These are phyloP conservation scores for Helicorthomorpha holstii DNA, from an alignment of 1,140 invertebrate species.

Conservation along the genomic window DNA sequence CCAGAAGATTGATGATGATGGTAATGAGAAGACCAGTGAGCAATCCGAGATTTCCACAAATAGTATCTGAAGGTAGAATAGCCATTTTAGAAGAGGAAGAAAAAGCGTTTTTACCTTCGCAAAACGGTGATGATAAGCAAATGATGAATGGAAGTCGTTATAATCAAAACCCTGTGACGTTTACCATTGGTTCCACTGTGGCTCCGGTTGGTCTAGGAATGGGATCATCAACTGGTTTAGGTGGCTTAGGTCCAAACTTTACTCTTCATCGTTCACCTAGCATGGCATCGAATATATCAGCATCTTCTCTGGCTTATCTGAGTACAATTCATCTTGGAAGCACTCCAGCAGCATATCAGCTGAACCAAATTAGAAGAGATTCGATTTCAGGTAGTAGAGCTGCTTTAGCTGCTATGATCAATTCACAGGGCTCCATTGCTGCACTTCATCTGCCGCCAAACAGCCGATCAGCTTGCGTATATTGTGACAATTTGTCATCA, in stretches of 20 bases:
- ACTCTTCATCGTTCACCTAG: slow-evolving; percentile 8
- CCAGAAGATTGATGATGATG: neutral
- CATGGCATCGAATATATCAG: slow-evolving; percentile 23
- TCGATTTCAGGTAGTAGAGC: neutral
- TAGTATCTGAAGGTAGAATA: neutral
- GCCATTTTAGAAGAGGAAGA: neutral
- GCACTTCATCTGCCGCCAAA: neutral
- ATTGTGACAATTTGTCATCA: neutral
- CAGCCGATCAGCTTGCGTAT: too few relatives aligned
- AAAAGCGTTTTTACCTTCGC: neutral
- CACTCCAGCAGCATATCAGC: slow-evolving; percentile 40
- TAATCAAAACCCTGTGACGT: neutral
- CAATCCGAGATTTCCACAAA: neutral
- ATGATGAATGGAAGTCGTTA: neutral
- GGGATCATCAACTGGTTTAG: neutral
- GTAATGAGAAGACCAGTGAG: neutral
- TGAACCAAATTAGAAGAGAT: neutral
- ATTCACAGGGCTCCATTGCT: neutral
- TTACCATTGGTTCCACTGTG: neutral
- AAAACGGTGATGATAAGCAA: neutral
- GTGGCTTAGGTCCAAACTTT: too few relatives aligned
- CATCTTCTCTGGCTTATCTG: slow-evolving; percentile 62
- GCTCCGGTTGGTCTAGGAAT: neutral
- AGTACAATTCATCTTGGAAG: slow-evolving; percentile 67
- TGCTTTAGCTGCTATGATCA: neutral